phyloP scores from a whole-genome alignment of 2,797 vertebrate genomes.

The Channallabes apus region DNA sequence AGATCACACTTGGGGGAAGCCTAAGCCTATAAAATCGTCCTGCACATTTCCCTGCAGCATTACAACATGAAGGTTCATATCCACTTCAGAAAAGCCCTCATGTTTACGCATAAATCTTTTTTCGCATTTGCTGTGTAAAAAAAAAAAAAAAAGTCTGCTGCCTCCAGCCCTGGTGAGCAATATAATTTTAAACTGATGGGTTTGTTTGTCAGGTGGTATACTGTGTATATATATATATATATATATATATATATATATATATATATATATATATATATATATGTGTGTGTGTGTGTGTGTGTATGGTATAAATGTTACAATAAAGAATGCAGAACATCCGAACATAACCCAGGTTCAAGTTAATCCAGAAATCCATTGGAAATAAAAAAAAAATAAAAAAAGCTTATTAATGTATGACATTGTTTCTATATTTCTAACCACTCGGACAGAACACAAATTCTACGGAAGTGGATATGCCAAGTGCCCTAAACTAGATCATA shows the following conservation, averaged over 20 bases:
- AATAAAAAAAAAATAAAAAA: not conserved
- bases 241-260: not conserved
- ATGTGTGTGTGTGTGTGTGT: too few relatives aligned
- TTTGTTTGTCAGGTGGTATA: not conserved
- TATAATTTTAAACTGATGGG: not conserved
- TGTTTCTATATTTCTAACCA: not conserved
- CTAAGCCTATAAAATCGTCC: slow-evolving; percentile 24
- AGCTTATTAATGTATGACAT: not conserved
- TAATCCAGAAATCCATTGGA: not conserved
- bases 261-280: too few relatives aligned
- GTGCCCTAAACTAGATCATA: not conserved
- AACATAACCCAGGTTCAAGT: not conserved
- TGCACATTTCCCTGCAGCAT: not conserved
- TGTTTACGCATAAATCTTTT: not conserved
- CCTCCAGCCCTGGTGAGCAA: not conserved
- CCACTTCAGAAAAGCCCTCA: not conserved
- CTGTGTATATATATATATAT: too few relatives aligned
- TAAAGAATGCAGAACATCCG: not conserved
- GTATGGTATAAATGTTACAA: not conserved
- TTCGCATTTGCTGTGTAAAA: not conserved
- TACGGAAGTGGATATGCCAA: not conserved
- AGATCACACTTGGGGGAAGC: slow-evolving; percentile 32
- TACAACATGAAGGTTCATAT: not conserved
- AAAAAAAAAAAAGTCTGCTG: not conserved
- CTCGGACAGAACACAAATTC: not conserved